A percentile compares a stretch with the other conserved stretches of the same genome.
phyloP scores from a whole-genome alignment of 2,113 vertebrate species.

The Sturnira hondurensis region DNA sequence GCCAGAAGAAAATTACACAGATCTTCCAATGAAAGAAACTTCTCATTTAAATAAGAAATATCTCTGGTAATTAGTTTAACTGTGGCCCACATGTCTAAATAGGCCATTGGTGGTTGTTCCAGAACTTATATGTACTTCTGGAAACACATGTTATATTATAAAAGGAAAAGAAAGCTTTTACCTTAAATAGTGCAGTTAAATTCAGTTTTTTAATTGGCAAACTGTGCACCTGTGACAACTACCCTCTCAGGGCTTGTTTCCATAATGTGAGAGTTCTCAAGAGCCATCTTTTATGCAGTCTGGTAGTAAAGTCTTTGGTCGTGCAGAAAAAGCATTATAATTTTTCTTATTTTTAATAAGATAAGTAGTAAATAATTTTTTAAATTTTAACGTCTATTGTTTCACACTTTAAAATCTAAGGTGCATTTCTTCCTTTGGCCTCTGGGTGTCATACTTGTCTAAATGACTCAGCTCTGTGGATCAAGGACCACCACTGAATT shows the following conservation, averaged over 20 bases:
- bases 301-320: not conserved
- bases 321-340: not conserved
- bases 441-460: conserved; percentile 81
- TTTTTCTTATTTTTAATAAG: not conserved
- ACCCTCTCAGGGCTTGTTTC: not conserved
- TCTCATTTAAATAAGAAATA: conserved; percentile 62
- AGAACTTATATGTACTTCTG: conserved; percentile 46
- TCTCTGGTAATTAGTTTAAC: conserved; percentile 61
- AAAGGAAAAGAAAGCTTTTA: conserved; percentile 44
- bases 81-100: conserved; percentile 53
- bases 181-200: conserved; percentile 48
- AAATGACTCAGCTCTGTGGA: not conserved
- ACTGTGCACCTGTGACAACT: conserved; percentile 2
- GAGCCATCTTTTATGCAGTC: not conserved
- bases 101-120: conserved; percentile 30
- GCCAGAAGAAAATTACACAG: conserved; percentile 46
- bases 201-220: conserved; percentile 26
- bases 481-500: not conserved
- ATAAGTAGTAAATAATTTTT: not conserved
- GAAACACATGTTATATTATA: conserved; percentile 40
- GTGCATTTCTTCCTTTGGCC: conserved; percentile 26
- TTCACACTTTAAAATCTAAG: not conserved
- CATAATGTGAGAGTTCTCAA: not conserved
- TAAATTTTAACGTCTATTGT: not conserved
- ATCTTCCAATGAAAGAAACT: conserved; percentile 57